Conservation (phyloP, 2,113 vertebrate genomes). For the Thamnophis sirtalis region DNA sequence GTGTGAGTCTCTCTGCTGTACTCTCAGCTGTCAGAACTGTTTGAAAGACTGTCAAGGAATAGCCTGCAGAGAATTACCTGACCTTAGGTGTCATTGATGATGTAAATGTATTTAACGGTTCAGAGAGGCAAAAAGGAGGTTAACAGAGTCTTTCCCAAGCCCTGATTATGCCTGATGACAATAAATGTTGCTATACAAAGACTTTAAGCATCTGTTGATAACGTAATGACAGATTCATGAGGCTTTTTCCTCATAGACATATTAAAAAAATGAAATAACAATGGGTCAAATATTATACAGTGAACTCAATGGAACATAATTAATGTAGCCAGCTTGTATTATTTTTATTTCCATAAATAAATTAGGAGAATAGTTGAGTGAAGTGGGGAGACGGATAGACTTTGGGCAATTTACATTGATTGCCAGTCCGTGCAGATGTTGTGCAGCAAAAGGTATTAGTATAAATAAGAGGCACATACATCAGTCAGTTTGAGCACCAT, state of each 20-base stretch:
- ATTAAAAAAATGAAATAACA: neutral
- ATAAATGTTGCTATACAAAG: neutral
- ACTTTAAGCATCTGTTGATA: neutral
- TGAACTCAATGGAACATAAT: neutral
- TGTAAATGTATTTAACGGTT: constrained; percentile 51
- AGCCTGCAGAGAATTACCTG: constrained; percentile 39
- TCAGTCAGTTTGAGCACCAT: neutral
- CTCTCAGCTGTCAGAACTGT: constrained; percentile 36
- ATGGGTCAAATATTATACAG: neutral
- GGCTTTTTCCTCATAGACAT: neutral
- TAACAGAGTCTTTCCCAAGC: neutral
- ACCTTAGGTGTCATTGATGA: constrained; percentile 52
- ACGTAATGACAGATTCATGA: neutral
- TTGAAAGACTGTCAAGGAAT: constrained; percentile 42
- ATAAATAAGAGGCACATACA: neutral
- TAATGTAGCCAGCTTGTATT: neutral
- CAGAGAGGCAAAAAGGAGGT: constrained; percentile 20
- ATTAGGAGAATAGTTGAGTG: neutral
- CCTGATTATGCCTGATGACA: neutral
- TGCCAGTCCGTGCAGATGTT: neutral
- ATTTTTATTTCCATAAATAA: constrained; percentile 4
- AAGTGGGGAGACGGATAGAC: neutral
- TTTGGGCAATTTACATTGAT: neutral
- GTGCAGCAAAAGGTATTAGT: neutral
- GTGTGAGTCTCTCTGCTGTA: constrained; percentile 29